Evolutionary conservation across 2,888 invertebrate species (phyloP).

Genomic region (Leucozona laternaria): DNA sequence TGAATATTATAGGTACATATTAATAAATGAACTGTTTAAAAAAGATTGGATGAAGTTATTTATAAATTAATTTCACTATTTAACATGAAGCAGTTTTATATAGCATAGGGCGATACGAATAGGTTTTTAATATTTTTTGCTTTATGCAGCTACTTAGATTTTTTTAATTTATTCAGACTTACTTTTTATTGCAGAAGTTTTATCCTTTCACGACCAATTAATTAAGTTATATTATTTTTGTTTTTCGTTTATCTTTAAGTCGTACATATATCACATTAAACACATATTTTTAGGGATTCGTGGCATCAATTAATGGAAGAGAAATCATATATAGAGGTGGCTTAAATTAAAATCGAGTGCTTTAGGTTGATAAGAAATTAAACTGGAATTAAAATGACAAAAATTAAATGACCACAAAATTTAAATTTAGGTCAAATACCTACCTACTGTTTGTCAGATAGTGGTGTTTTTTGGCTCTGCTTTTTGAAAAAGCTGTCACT

Average conservation of each 20-base stretch:
- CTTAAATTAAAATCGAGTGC: not conserved
- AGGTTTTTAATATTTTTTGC: too few relatives aligned
- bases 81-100: too few relatives aligned
- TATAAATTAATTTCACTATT: too few relatives aligned
- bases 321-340: not conserved
- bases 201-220: not conserved
- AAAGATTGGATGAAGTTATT: too few relatives aligned
- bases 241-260: not conserved
- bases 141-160: too few relatives aligned
- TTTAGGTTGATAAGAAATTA: not conserved
- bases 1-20: too few relatives aligned
- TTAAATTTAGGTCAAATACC: constrained; percentile 8
- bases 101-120: too few relatives aligned
- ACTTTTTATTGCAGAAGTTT: not conserved
- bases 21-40: too few relatives aligned
- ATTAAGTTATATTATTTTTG: not conserved
- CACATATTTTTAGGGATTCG: not conserved
- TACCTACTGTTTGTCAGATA: not conserved
- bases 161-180: not conserved
- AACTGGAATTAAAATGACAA: not conserved
- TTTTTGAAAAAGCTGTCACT: constrained; percentile 1
- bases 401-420: not conserved
- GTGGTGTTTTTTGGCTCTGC: too few relatives aligned
- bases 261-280: not conserved
- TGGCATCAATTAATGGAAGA: not conserved